A percentile compares a stretch with the other conserved stretches of the same genome.
Conservation (phyloP, 2,113 vertebrate genomes). For the Chloropsis cyanopogon region DNA sequence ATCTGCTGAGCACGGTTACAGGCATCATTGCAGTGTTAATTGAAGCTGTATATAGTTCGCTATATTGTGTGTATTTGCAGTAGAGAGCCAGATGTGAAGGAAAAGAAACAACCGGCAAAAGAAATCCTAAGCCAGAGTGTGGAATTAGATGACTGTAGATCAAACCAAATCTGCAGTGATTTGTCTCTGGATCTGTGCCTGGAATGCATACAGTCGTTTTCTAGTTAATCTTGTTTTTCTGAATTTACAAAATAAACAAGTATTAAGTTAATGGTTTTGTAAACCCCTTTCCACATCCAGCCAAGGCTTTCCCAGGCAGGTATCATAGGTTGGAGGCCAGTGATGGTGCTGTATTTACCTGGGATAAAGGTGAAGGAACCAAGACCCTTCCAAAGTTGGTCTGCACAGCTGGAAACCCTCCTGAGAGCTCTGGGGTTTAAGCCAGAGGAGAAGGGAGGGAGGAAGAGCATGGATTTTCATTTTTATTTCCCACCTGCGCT, state of each 20-base stretch:
- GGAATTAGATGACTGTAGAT: background rate
- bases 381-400: background rate
- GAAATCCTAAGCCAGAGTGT: conserved; percentile 8
- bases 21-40: conserved; percentile 47
- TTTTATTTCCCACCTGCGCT: background rate
- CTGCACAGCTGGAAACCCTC: background rate
- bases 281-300: background rate
- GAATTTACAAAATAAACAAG: background rate
- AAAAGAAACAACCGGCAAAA: background rate
- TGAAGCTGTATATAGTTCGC: conserved; percentile 66
- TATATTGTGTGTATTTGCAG: conserved; percentile 60
- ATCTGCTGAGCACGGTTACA: conserved; percentile 50
- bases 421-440: background rate
- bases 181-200: background rate
- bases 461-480: background rate
- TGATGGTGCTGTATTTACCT: background rate
- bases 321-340: background rate
- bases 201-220: background rate
- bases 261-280: background rate
- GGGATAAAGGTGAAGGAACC: background rate
- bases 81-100: conserved; percentile 38
- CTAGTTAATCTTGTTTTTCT: background rate
- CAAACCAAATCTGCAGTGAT: background rate
- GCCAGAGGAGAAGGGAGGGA: background rate
- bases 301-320: background rate